A percentile compares a stretch with the other conserved stretches of the same genome.
These are phyloP conservation scores for Emydura subglobosa DNA, from an alignment of 2,113 vertebrate genomes.

Conservation along the genomic window DNA sequence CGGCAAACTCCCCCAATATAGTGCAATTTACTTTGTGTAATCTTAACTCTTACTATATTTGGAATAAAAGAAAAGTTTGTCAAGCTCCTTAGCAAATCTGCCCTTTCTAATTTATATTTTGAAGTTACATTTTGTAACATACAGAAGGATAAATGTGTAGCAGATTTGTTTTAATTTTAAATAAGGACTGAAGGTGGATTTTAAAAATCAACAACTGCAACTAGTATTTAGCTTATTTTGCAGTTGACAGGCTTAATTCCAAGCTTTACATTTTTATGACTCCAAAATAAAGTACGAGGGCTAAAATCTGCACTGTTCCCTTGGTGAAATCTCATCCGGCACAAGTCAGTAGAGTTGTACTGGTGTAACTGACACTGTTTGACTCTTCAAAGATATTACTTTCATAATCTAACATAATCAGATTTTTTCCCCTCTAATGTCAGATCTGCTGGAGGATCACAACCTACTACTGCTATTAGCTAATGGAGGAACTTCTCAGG, in stretches of 20 bases:
- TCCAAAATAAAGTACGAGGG: background rate
- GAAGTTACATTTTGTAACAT: conserved; percentile 26
- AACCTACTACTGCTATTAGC: background rate
- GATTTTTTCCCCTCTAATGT: background rate
- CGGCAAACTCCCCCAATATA: conserved; percentile 24
- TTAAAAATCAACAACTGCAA: background rate
- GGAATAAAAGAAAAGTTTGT: background rate
- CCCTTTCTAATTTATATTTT: conserved; percentile 26
- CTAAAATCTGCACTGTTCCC: background rate
- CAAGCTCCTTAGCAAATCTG: conserved; percentile 29
- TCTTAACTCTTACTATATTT: conserved; percentile 41
- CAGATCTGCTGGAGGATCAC: background rate
- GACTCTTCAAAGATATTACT: background rate
- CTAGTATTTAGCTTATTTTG: background rate
- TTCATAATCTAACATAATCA: background rate
- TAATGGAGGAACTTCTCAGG: background rate
- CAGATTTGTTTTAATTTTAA: background rate
- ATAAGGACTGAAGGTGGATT: background rate
- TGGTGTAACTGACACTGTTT: background rate
- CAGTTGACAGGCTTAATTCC: background rate
- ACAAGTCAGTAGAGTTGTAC: background rate
- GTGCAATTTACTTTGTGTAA: conserved; percentile 49
- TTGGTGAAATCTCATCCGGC: background rate
- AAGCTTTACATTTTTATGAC: background rate
- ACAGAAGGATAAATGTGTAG: conserved; percentile 12